Evolutionary conservation across 1,140 invertebrate genomes (phyloP).

Genomic region (Colletes gigas): DNA sequence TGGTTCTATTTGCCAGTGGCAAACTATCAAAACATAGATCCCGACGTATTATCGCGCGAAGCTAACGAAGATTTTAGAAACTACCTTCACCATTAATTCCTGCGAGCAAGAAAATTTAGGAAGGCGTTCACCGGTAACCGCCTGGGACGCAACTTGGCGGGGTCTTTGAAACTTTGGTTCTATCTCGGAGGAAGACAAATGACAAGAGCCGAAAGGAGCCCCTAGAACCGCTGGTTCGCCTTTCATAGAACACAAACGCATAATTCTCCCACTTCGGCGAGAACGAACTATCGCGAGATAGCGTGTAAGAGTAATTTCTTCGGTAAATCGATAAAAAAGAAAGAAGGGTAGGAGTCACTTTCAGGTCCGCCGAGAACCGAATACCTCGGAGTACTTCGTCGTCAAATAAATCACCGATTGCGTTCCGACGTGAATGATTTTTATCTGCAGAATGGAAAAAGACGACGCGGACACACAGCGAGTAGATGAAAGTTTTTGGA

Average conservation of each 20-base stretch:
- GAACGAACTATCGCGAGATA: constrained; percentile 59
- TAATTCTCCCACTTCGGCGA: constrained; percentile 67
- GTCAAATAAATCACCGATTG: constrained; percentile 14
- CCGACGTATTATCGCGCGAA: constrained; percentile 14
- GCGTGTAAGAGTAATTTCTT: constrained; percentile 68
- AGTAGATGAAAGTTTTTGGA: not conserved
- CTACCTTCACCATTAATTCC: constrained; percentile 71
- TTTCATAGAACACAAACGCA: constrained; percentile 74
- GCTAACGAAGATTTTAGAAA: constrained; percentile 66
- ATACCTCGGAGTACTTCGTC: not conserved
- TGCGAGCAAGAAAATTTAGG: constrained; percentile 72
- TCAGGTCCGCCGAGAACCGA: no score
- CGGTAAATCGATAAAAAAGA: constrained; percentile 52
- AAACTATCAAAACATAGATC: constrained; percentile 59
- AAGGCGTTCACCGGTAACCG: constrained; percentile 64
- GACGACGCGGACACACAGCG: not conserved
- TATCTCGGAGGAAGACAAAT: constrained; percentile 78
- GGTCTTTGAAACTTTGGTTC: constrained; percentile 76
- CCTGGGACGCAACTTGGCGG: constrained; percentile 70
- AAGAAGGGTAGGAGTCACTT: not conserved
- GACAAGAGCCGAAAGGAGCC: constrained; percentile 68
- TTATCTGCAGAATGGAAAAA: not conserved
- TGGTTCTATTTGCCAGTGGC: constrained; percentile 20
- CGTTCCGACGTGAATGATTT: not conserved
- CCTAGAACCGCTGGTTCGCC: constrained; percentile 57